Evolutionary conservation across 2,113 vertebrate genomes (phyloP).

Genomic region (Spea multiplicata): DNA sequence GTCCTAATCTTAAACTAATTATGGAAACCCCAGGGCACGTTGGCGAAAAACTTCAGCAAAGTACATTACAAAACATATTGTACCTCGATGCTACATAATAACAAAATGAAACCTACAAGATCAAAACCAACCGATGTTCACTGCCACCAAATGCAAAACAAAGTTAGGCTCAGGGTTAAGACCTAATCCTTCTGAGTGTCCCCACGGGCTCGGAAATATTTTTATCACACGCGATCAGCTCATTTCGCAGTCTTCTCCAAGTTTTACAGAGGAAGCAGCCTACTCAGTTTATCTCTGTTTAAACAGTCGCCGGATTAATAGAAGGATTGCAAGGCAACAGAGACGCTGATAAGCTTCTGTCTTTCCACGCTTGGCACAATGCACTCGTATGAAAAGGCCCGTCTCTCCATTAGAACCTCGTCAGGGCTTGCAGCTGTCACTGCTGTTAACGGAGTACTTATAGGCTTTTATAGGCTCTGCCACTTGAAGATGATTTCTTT

Average conservation of each 20-base stretch:
- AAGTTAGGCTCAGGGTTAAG: too few relatives aligned
- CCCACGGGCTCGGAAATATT: background rate
- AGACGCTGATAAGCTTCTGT: slow-evolving; percentile 14
- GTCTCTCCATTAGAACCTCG: background rate
- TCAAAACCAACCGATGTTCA: too few relatives aligned
- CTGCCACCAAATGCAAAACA: too few relatives aligned
- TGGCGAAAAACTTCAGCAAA: too few relatives aligned
- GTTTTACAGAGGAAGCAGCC: background rate
- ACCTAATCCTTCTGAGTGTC: background rate
- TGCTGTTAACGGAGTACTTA: slow-evolving; percentile 5
- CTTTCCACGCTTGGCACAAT: slow-evolving; percentile 10
- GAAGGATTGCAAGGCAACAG: background rate
- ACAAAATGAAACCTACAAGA: too few relatives aligned
- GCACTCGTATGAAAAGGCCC: slow-evolving; percentile 12
- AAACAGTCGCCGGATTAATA: slow-evolving; percentile 11
- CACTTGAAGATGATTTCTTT: slow-evolving; percentile 1
- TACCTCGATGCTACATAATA: too few relatives aligned
- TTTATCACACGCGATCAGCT: background rate
- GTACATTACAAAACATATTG: too few relatives aligned
- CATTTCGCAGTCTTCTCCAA: background rate
- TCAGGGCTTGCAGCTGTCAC: slow-evolving; percentile 8
- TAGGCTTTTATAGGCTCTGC: background rate
- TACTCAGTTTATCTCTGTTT: slow-evolving; percentile 14
- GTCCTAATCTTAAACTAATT: too few relatives aligned
- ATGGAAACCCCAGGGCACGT: too few relatives aligned